phyloP scores from a whole-genome alignment of 2,113 vertebrate species.

The Mirounga angustirostris region DNA sequence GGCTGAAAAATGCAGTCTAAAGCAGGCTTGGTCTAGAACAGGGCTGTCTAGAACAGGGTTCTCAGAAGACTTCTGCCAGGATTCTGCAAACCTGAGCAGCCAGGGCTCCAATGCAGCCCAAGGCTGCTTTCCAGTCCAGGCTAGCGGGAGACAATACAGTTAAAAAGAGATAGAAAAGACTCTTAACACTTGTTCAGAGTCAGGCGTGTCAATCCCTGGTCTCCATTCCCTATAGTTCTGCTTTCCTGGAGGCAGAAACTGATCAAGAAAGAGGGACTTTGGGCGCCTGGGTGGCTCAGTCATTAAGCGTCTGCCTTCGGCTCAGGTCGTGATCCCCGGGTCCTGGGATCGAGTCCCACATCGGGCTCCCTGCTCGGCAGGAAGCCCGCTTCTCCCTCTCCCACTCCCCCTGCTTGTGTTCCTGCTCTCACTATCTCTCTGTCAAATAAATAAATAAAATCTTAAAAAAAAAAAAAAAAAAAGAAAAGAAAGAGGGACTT shows the following conservation, averaged over 20 bases:
- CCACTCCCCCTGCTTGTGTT: too few species aligned
- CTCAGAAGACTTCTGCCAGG: background rate
- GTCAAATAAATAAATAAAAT: too few species aligned
- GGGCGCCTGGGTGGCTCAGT: too few species aligned
- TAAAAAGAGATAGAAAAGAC: background rate
- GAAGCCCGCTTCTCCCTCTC: too few species aligned
- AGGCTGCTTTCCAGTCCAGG: background rate
- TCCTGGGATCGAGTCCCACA: too few species aligned
- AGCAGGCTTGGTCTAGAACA: background rate
- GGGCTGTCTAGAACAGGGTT: background rate
- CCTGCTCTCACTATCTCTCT: too few species aligned
- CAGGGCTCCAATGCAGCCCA: background rate
- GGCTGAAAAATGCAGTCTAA: background rate
- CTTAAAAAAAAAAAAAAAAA: too few species aligned
- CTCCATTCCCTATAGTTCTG: background rate
- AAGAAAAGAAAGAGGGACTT: constrained; percentile 9
- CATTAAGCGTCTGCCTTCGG: too few species aligned
- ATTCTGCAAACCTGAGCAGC: background rate
- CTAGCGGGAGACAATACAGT: background rate
- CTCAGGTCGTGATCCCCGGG: too few species aligned
- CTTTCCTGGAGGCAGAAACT: constrained; percentile 48
- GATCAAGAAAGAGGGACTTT: constrained; percentile 33
- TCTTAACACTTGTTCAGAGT: background rate
- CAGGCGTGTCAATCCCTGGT: background rate
- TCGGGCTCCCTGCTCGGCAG: too few species aligned